A percentile compares a stretch with the other conserved stretches of the same genome.
These are phyloP conservation scores for Mastomys natalensis DNA, from an alignment of 2,113 vertebrate genomes.

Conservation along the genomic window DNA sequence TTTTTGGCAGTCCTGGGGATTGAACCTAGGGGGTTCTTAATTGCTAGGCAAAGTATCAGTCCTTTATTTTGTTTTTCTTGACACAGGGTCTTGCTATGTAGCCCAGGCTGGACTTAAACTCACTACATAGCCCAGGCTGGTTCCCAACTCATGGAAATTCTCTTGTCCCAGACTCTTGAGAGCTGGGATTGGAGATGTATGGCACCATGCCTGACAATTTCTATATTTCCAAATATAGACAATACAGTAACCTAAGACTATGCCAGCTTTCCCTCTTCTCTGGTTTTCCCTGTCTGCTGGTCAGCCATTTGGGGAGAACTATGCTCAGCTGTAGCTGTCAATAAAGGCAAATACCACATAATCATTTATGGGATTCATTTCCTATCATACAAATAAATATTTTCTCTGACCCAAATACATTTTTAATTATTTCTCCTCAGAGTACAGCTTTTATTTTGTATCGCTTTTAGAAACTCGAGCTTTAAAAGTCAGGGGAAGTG, in stretches of 20 bases:
- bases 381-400: not conserved
- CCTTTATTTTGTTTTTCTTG: not conserved
- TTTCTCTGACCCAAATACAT: not conserved
- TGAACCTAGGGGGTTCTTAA: not conserved
- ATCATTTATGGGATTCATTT: not conserved
- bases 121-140: not conserved
- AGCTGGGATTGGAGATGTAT: not conserved
- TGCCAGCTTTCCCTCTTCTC: not conserved
- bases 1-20: not conserved
- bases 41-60: not conserved
- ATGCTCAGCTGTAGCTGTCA: not conserved
- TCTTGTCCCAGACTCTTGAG: not conserved
- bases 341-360: not conserved
- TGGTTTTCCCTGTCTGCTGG: not conserved
- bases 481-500: constrained; percentile 7
- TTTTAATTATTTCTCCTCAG: constrained; percentile 23
- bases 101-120: not conserved
- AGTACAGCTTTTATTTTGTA: not conserved
- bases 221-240: not conserved
- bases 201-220: not conserved
- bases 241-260: not conserved
- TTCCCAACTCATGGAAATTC: not conserved
- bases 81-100: not conserved
- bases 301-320: not conserved
- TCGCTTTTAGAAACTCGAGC: not conserved